Conservation (phyloP, 2,888 invertebrate species). For the Theretra japonica region DNA sequence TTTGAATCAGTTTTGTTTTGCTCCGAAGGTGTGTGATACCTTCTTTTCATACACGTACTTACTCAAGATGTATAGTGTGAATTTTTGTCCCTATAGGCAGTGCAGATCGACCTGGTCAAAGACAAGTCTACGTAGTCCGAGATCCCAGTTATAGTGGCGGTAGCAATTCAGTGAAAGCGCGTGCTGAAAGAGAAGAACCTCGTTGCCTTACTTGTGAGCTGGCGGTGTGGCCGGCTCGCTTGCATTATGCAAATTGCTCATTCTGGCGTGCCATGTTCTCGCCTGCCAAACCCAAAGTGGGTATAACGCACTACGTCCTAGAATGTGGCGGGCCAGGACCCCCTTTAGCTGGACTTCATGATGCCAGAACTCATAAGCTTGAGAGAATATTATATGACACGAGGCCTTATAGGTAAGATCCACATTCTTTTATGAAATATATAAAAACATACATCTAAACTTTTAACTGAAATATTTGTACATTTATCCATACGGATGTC, state of each 20-base stretch:
- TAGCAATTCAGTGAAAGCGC: slow-evolving; percentile 76
- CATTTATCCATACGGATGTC: not conserved
- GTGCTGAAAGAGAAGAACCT: slow-evolving; percentile 87
- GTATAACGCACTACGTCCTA: slow-evolving; percentile 89
- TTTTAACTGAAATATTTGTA: not conserved
- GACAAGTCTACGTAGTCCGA: slow-evolving; percentile 94
- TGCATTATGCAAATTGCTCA: slow-evolving; percentile 93
- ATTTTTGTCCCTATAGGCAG: slow-evolving; percentile 84
- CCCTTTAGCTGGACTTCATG: slow-evolving; percentile 92
- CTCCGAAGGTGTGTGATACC: slow-evolving; percentile 33
- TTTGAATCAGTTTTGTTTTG: slow-evolving; percentile 19
- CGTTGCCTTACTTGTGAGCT: slow-evolving; percentile 95
- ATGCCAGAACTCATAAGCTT: slow-evolving; percentile 90
- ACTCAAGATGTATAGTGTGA: slow-evolving; percentile 9
- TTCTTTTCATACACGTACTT: slow-evolving; percentile 17
- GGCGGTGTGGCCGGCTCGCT: slow-evolving; percentile 91
- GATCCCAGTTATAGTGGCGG: slow-evolving; percentile 88
- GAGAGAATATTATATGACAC: slow-evolving; percentile 91
- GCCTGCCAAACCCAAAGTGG: slow-evolving; percentile 75
- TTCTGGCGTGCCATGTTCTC: slow-evolving; percentile 92
- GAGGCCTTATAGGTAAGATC: slow-evolving; percentile 85
- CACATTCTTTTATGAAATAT: not conserved
- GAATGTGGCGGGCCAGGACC: slow-evolving; percentile 97
- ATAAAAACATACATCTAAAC: not conserved
- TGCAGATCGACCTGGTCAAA: slow-evolving; percentile 93